phyloP scores from a whole-genome alignment of 2,797 vertebrate species.

The Eremophila alpestris region DNA sequence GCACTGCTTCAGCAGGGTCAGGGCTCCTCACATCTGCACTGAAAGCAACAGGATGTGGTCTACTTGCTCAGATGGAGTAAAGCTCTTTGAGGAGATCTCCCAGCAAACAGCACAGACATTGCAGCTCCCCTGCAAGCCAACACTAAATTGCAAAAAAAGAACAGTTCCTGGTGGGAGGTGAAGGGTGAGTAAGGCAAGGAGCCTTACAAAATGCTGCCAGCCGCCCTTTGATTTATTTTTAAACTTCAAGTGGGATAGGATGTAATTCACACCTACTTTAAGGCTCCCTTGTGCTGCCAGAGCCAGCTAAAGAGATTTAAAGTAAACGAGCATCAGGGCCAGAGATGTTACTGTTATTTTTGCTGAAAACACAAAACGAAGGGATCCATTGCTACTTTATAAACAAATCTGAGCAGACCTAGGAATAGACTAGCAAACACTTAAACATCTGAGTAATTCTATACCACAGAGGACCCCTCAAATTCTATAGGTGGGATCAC shows the following conservation, averaged over 20 bases:
- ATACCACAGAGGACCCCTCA: neutral
- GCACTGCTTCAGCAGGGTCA: neutral
- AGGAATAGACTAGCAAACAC: neutral
- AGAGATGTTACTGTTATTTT: constrained; percentile 40
- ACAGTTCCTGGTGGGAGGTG: constrained; percentile 50
- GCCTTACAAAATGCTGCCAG: constrained; percentile 35
- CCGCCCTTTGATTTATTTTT: constrained; percentile 48
- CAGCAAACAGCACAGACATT: constrained; percentile 22
- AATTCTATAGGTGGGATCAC: neutral
- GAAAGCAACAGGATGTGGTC: constrained; percentile 60
- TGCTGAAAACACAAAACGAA: neutral
- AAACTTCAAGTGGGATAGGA: constrained; percentile 58
- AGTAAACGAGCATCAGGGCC: constrained; percentile 1
- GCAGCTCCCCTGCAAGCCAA: constrained; percentile 26
- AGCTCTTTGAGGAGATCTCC: constrained; percentile 47
- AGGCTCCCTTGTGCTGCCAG: constrained; percentile 19
- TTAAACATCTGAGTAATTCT: neutral
- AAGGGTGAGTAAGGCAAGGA: constrained; percentile 52
- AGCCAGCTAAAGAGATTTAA: constrained; percentile 4
- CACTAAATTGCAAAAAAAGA: neutral
- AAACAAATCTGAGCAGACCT: neutral
- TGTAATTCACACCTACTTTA: constrained; percentile 59
- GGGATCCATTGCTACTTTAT: neutral
- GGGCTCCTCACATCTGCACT: neutral
- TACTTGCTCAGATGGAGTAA: constrained; percentile 13